These are phyloP conservation scores for Drosophila simulans DNA, from an alignment of 1,140 invertebrate species.

Conservation along the genomic window DNA sequence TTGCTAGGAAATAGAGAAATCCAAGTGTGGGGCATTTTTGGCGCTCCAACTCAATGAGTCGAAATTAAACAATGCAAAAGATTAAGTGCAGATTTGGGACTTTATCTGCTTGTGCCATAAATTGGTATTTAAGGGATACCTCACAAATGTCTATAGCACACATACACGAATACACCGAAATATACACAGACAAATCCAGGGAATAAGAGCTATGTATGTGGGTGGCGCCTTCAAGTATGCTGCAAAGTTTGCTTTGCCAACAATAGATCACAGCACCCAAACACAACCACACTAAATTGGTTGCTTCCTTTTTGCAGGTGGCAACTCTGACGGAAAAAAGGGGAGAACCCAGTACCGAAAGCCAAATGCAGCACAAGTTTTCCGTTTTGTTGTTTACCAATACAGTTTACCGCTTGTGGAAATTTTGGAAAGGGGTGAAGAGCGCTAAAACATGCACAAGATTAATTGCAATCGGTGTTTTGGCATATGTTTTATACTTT, in stretches of 20 bases:
- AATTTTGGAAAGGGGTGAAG: neutral
- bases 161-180: slow-evolving; percentile 8
- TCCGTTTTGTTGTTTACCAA: slow-evolving; percentile 68
- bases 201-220: slow-evolving; percentile 19
- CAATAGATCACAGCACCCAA: slow-evolving; percentile 74
- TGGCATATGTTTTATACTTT: slow-evolving; percentile 76
- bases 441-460: slow-evolving; percentile 64
- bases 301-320: slow-evolving; percentile 29
- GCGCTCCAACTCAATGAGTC: slow-evolving; percentile 81
- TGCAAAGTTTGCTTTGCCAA: slow-evolving; percentile 70
- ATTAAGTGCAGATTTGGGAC: slow-evolving; percentile 85
- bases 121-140: slow-evolving; percentile 84
- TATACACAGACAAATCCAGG: slow-evolving; percentile 1
- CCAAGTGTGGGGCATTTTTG: slow-evolving; percentile 52
- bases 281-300: slow-evolving; percentile 37
- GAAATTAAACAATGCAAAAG: slow-evolving; percentile 85
- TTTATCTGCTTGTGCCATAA: slow-evolving; percentile 84
- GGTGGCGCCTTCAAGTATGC: slow-evolving; percentile 64
- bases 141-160: slow-evolving; percentile 79
- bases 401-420: slow-evolving; percentile 36
- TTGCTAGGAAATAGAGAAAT: neutral
- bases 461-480: slow-evolving; percentile 83
- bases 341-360: slow-evolving; percentile 2
- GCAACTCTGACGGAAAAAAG: slow-evolving; percentile 22
- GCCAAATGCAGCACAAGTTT: slow-evolving; percentile 58